Conservation (phyloP, 2,113 vertebrate species). For the Formicarius rufipectus region DNA sequence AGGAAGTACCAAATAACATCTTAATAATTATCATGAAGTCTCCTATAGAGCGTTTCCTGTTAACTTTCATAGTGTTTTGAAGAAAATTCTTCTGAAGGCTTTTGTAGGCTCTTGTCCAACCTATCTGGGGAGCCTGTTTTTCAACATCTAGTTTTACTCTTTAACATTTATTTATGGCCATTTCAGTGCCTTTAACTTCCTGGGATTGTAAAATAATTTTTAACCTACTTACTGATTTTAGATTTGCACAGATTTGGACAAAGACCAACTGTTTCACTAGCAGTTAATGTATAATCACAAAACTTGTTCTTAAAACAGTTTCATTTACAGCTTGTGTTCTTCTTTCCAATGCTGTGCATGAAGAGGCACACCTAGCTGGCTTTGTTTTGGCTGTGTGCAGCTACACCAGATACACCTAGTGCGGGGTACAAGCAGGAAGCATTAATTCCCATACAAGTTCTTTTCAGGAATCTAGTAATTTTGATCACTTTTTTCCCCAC, state of each 20-base stretch:
- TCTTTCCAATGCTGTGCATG: not conserved
- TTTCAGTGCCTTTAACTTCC: not conserved
- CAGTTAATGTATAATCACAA: not conserved
- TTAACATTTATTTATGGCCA: not conserved
- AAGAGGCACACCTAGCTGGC: not conserved
- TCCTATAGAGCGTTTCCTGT: conserved; percentile 27
- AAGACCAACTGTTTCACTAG: not conserved
- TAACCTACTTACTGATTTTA: not conserved
- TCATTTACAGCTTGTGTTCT: not conserved
- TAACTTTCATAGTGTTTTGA: conserved; percentile 47
- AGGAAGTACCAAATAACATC: not conserved
- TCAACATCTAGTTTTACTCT: conserved; percentile 42
- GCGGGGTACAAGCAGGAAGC: not conserved
- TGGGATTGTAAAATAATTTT: not conserved
- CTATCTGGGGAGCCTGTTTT: conserved; percentile 45
- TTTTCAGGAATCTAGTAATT: not conserved
- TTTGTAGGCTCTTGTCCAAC: conserved; percentile 47
- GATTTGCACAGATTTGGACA: not conserved
- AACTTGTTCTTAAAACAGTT: not conserved
- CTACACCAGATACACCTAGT: not conserved
- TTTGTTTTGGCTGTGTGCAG: not conserved
- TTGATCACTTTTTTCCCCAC: not conserved
- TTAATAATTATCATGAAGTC: conserved; percentile 21
- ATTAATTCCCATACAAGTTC: not conserved
- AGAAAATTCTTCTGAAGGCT: conserved; percentile 50